Evolutionary conservation across 2,888 invertebrate species (phyloP).

Genomic region (Drosophila birchii): DNA sequence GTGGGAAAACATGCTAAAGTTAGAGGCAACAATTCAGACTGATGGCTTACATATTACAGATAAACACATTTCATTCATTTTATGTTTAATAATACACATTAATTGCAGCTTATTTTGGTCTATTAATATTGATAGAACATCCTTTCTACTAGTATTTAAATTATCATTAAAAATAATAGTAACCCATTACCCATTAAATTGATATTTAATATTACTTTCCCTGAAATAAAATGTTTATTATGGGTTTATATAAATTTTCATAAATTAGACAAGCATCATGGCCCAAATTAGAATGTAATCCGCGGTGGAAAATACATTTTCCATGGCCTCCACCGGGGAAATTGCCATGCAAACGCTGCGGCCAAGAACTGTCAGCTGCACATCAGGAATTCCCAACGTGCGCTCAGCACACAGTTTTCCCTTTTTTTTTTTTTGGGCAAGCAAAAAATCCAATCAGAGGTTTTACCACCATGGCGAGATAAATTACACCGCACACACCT

Average conservation of each 20-base stretch:
- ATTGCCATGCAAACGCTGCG: conserved; percentile 22
- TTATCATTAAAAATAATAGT: too few species aligned
- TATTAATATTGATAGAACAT: background rate
- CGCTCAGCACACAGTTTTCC: conserved; percentile 4
- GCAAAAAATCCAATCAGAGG: conserved; percentile 67
- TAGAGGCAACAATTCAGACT: conserved; percentile 1
- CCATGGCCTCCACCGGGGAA: conserved; percentile 14
- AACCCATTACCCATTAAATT: too few species aligned
- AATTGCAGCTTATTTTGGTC: background rate
- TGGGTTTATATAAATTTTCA: conserved; percentile 17
- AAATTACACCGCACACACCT: conserved; percentile 56
- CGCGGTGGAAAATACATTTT: conserved; percentile 23
- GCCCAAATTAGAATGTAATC: conserved; percentile 37
- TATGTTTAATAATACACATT: background rate
- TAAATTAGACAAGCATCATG: conserved; percentile 18
- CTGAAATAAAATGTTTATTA: conserved; percentile 17
- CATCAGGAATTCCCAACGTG: conserved; percentile 14
- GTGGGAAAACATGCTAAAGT: conserved; percentile 13
- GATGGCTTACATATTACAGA: conserved; percentile 9
- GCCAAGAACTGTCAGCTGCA: conserved; percentile 54
- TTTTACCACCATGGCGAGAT: conserved; percentile 56
- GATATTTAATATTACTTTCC: background rate
- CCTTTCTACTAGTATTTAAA: too few species aligned
- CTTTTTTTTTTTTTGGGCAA: conserved; percentile 4
- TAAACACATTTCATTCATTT: conserved; percentile 8